These are phyloP conservation scores for Fragum sueziense DNA, from an alignment of 2,888 invertebrate species.

Conservation along the genomic window DNA sequence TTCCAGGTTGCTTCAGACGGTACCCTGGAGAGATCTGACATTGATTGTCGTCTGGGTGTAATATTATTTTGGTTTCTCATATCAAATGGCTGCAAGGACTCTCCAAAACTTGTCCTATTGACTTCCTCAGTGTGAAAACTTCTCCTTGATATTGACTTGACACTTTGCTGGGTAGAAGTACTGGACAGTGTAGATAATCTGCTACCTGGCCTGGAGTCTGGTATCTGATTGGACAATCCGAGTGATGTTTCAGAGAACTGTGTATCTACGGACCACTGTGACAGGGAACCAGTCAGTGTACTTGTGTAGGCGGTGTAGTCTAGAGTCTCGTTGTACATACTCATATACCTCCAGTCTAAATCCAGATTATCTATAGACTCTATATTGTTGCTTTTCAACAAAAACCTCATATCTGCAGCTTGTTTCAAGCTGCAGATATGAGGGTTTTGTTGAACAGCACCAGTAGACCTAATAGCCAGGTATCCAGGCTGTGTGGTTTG, in stretches of 20 bases:
- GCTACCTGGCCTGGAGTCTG: background rate
- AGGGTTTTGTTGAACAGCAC: no score
- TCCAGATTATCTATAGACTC: constrained; percentile 10
- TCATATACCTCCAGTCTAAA: constrained; percentile 9
- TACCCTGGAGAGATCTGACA: background rate
- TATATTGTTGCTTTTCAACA: no score
- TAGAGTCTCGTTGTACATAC: constrained; percentile 6
- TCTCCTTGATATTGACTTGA: background rate
- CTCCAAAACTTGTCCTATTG: background rate
- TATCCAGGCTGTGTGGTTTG: background rate
- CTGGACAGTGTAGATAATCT: background rate
- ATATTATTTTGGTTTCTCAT: background rate
- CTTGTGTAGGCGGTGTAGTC: constrained; percentile 1
- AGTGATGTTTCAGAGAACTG: constrained; percentile 3
- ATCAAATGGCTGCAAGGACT: constrained; percentile 8
- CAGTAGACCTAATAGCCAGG: no score
- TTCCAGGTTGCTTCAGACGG: constrained; percentile 15
- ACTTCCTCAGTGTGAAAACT: background rate
- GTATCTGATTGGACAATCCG: background rate
- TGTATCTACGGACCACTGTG: constrained; percentile 15
- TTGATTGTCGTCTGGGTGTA: background rate
- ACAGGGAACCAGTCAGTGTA: background rate
- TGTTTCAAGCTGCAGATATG: no score
- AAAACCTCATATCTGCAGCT: no score
- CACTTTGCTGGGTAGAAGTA: background rate